Percentiles rank a stretch among this genome's conserved stretches.
Conservation (phyloP, 1,140 invertebrate genomes). For the Aphaenogaster ashmeadi region DNA sequence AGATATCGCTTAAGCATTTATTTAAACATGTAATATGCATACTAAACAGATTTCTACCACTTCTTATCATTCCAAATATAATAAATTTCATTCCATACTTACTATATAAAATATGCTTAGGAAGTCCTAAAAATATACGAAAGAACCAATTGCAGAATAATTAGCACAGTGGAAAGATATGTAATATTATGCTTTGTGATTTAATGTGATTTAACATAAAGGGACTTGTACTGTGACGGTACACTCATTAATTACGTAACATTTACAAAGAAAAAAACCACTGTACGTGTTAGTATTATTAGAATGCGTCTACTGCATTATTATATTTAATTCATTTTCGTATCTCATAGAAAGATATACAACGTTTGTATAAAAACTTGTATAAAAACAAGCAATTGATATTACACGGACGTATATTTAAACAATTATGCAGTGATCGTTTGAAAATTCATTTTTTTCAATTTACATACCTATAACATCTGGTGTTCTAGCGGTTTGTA, state of each 20-base stretch:
- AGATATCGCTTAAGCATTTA: constrained; percentile 33
- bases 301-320: background rate
- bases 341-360: constrained; percentile 30
- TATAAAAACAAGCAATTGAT: background rate
- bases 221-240: background rate
- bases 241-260: background rate
- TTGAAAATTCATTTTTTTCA: background rate
- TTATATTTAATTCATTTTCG: constrained; percentile 9
- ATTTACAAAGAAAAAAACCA: constrained; percentile 6
- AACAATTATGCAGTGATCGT: background rate
- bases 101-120: constrained; percentile 86
- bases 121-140: constrained; percentile 85
- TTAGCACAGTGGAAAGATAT: background rate
- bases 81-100: constrained; percentile 77
- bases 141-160: constrained; percentile 77
- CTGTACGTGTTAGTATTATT: background rate
- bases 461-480: constrained; percentile 89
- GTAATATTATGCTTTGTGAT: constrained; percentile 4
- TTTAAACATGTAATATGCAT: background rate
- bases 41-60: constrained; percentile 7
- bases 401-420: background rate
- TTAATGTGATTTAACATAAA: constrained; percentile 26
- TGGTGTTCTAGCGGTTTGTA: constrained; percentile 92
- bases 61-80: constrained; percentile 48
- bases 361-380: background rate